Evolutionary conservation across 2,888 invertebrate species (phyloP), one percentile per base, ranked within the genome.

Genomic region (Lasioglossum malachurum): DNA sequence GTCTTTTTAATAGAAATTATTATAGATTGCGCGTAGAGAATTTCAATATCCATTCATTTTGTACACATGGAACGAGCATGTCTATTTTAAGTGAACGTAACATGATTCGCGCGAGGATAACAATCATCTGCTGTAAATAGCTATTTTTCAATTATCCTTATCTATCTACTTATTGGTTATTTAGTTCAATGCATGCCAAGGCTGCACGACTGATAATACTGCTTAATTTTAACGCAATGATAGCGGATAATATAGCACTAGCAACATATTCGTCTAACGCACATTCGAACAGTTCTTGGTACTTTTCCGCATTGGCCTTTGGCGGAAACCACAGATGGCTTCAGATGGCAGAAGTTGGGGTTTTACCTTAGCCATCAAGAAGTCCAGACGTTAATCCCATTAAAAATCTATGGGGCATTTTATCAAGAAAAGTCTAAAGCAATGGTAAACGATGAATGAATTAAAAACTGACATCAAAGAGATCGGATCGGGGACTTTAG

Each of bases 161-260:
- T 77, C 77, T 49, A 77, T 46, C n/a, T 23, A 31, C n/a, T 74
- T 19, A 64, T 72, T 57, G 27, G 7, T 69, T 16, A 14, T 31
- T 53, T 10, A 81, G 72, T 73, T 83, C 57, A 77, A 83, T 82
- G 57, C 53, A 46, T 76, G 73, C 73, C 76, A 82, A 84, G 67
- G 74, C 67, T 41, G 77, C 38, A 16, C 16, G n/a, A 74, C 64
- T 60, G 82, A 84, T 84, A 82, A 77, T 16, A 35, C 14, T 38
- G 38, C 12, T 80, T 69, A 72, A 76, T 72, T 60, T 41, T 75
- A 35, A 35, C 75, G 38, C 19, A 35, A 2, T 27, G 83, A 77
- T 74, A 74, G 19, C 44, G 44, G 41, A 64, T 73, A 53, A 73
- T 76, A 38, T 27, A 23, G 27, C 44, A 23, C 41, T 31, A 72